Percentiles rank a stretch among this genome's conserved stretches.
Evolutionary conservation across 2,797 vertebrate genomes (phyloP).

Genomic region (Cuculus canorus): DNA sequence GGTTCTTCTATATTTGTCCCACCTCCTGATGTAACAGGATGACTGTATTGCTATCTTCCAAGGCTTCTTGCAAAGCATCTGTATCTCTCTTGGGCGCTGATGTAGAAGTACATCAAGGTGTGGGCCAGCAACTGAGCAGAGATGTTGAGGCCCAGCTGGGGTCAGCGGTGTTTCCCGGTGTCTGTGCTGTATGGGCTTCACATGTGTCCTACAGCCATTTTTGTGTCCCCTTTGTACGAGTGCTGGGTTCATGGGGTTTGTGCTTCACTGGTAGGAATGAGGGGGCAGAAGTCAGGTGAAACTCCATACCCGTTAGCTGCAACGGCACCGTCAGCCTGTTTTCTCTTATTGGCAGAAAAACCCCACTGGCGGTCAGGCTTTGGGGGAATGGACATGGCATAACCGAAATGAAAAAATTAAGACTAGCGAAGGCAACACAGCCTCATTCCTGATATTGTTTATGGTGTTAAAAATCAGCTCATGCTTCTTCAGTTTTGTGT

Average conservation of each 20-base stretch:
- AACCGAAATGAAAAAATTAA: background rate
- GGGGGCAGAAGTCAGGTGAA: background rate
- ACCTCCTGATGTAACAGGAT: background rate
- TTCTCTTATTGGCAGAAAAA: background rate
- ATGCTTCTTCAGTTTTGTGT: background rate
- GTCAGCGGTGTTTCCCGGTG: background rate
- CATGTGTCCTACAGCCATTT: fast-evolving
- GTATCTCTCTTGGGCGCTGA: background rate
- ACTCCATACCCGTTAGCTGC: background rate
- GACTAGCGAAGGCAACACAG: background rate
- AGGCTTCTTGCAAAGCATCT: background rate
- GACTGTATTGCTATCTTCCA: background rate
- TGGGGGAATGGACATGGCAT: background rate
- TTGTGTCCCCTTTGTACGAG: fast-evolving
- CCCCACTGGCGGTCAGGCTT: fast-evolving
- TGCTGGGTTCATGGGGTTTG: background rate
- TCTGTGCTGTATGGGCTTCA: background rate
- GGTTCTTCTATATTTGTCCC: background rate
- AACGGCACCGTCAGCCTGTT: background rate
- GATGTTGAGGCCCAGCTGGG: background rate
- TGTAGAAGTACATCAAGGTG: background rate
- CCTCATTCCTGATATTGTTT: background rate
- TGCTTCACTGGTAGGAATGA: background rate
- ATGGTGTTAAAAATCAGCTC: background rate
- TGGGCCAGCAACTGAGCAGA: background rate